phyloP scores from a whole-genome alignment of 2,888 invertebrate genomes.

The Conchocele bisecta region DNA sequence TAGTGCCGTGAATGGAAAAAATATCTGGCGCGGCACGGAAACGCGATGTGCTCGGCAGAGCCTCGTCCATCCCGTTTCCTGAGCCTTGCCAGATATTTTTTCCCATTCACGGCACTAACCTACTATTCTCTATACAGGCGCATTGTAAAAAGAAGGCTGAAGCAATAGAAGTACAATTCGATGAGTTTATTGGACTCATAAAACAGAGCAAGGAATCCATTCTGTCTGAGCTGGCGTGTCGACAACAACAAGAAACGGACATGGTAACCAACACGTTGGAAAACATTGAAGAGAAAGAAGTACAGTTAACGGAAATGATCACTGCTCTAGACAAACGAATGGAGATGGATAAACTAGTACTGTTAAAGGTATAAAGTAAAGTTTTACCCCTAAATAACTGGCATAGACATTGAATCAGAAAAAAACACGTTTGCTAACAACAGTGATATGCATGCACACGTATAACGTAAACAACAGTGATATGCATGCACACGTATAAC shows the following conservation, averaged over 20 bases:
- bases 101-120: no score
- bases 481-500: no score
- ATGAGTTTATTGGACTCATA: conserved; percentile 31
- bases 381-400: no score
- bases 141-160: conserved; percentile 21
- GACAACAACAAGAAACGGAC: conserved; percentile 16
- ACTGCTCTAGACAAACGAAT: conserved; percentile 11
- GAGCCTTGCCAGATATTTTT: no score
- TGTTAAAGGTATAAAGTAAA: conserved; percentile 12
- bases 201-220: conserved; percentile 39
- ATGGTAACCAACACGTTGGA: conserved; percentile 10
- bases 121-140: conserved; percentile 22
- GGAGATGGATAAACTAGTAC: conserved; percentile 18
- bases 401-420: background rate
- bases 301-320: conserved; percentile 2
- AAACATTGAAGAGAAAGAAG: conserved; percentile 6
- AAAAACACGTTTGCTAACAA: background rate
- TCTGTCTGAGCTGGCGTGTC: conserved; percentile 19
- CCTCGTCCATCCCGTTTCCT: no score
- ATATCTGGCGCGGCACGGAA: no score
- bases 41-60: no score
- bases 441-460: no score
- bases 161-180: conserved; percentile 29
- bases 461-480: no score
- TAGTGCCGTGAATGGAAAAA: no score